Evolutionary conservation across 2,113 vertebrate species (phyloP).

Genomic region (Ochotona princeps): DNA sequence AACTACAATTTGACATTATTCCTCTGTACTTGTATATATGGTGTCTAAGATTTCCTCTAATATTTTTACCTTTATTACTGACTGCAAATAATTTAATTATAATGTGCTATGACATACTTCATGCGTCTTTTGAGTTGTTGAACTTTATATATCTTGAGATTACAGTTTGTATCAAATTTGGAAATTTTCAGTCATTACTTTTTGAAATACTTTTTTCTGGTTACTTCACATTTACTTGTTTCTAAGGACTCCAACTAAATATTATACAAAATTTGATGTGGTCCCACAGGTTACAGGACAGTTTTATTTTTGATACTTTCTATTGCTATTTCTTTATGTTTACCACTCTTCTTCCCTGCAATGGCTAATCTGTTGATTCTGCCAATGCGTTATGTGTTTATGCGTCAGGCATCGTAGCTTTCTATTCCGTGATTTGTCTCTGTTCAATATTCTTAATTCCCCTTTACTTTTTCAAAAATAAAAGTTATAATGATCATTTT

Average conservation of each 20-base stretch:
- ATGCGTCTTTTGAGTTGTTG: not conserved
- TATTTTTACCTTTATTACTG: not conserved
- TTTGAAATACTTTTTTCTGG: not conserved
- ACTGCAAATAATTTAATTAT: not conserved
- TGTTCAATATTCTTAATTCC: not conserved
- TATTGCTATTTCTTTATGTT: not conserved
- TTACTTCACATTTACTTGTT: not conserved
- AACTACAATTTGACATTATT: not conserved
- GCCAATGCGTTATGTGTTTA: not conserved
- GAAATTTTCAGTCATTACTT: not conserved
- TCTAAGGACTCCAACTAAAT: not conserved
- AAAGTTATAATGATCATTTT: not conserved
- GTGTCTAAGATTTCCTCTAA: not conserved
- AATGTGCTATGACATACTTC: not conserved
- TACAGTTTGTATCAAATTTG: not conserved
- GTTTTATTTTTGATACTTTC: not conserved
- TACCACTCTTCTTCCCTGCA: not conserved
- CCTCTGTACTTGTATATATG: not conserved
- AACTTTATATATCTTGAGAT: not conserved
- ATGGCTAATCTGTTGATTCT: not conserved
- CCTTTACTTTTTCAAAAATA: not conserved
- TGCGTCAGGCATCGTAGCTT: not conserved
- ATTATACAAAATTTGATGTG: slow-evolving; percentile 16
- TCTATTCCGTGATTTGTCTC: not conserved
- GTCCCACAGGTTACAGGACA: not conserved